Base-by-base conservation (phyloP, 1,140 invertebrate genomes). In the Tetraneura akinire region DNA sequence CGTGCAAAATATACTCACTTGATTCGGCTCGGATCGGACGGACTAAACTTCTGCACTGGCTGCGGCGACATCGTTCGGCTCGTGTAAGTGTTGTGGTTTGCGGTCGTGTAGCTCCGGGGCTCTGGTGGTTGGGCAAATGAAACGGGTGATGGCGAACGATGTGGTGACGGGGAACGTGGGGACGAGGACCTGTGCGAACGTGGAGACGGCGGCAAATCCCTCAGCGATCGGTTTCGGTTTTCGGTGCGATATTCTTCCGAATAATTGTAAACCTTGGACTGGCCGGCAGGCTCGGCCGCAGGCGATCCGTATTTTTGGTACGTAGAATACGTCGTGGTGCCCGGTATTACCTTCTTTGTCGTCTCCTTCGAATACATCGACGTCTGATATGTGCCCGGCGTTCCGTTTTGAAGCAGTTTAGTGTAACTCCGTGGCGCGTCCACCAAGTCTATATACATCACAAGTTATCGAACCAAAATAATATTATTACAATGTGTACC, bases 121-220 rank as follows among this genome's bases (percentile, higher is more conserved):
- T 82, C 68, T 0, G 82, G 83, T 32, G 84, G 83, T 42, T 82
- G 81, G 32, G 80, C 26, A 78, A 84, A 83, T 16, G 84, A 81
- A 11, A 84, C 81, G 5, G 84, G 84, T 1, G 82, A 82, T 5
- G 83, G 83, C 0, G 84, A 84, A 23, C 84, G 81, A 29, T 84
- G 83, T 13, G 84, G 83, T 3, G 83, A 83, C 16, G 84, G 83
- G 14, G 82, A 80, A 26, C 53, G 49, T 0, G 81, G 68, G 13
- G 73, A 81, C 18, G 66, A 51, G 3, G 80, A 66, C 21, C 80
- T 47, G n/a, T 78, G 71, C 0, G 74, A 78, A 14, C 62, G 60
- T 11, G 74, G 74, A 45, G 74, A 78, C 37, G 51, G 74, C 26
- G 74, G 74, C 21, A 78, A 42, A 26, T 78, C 74, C 29, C 74